These are phyloP conservation scores for Onychomys arenicola DNA, from an alignment of 2,797 vertebrate genomes.

Conservation along the genomic window DNA sequence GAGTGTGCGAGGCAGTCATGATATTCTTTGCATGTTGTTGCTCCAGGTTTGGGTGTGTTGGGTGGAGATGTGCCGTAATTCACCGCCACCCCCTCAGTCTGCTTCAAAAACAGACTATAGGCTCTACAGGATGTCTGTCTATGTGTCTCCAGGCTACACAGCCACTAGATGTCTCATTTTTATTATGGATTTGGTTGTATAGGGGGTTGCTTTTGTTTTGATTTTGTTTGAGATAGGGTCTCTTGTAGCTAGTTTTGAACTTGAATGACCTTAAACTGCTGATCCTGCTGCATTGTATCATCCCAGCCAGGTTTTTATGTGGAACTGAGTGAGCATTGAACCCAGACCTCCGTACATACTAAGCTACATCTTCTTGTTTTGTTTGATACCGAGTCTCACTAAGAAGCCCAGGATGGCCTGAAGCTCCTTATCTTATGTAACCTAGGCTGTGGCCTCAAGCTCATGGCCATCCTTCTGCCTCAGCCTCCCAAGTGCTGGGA, in stretches of 20 bases:
- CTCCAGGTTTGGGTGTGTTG: neutral
- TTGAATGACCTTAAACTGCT: neutral
- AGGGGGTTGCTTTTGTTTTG: neutral
- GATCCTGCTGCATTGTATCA: neutral
- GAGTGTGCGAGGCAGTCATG: neutral
- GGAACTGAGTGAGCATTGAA: neutral
- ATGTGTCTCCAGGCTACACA: neutral
- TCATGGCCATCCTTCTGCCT: neutral
- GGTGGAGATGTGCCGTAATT: neutral
- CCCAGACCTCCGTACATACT: neutral
- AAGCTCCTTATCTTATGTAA: neutral
- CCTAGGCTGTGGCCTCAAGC: neutral
- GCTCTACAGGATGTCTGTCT: neutral
- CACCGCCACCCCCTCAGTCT: neutral
- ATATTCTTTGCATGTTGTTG: neutral
- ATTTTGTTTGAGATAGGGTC: neutral
- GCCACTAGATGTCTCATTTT: neutral
- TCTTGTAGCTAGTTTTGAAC: neutral
- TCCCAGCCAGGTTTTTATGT: neutral
- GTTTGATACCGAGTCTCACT: neutral
- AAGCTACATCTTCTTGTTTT: neutral
- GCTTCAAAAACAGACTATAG: neutral
- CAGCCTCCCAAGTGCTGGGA: neutral
- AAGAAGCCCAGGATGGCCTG: neutral
- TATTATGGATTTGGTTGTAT: neutral